A percentile compares a stretch with the other conserved stretches of the same genome.
Evolutionary conservation across 2,113 vertebrate genomes (phyloP).

Genomic region (Phylloscopus whistleri): DNA sequence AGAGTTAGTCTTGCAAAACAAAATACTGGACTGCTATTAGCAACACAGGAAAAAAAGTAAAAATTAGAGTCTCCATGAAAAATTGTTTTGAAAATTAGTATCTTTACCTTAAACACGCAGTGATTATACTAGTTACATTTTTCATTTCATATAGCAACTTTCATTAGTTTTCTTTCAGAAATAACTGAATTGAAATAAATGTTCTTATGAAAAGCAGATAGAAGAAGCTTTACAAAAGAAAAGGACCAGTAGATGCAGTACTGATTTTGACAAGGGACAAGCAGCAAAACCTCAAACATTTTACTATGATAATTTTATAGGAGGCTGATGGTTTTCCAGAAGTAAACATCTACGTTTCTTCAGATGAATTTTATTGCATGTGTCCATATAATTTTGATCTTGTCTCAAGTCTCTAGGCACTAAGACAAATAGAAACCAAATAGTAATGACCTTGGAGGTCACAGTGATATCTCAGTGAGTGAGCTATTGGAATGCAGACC

Average conservation of each 20-base stretch:
- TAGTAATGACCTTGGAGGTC: background rate
- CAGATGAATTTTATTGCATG: background rate
- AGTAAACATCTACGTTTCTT: background rate
- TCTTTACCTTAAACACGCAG: background rate
- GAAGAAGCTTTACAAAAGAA: background rate
- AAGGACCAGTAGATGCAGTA: background rate
- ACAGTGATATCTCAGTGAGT: background rate
- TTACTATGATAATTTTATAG: background rate
- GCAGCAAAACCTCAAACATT: background rate
- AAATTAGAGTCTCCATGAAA: background rate
- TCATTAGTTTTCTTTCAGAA: background rate
- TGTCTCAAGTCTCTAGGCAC: background rate
- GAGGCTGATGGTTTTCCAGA: background rate
- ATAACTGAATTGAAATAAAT: background rate
- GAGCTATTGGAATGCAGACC: background rate
- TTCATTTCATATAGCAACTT: background rate
- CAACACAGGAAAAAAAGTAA: background rate
- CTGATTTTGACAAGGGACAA: background rate
- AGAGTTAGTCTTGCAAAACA: background rate
- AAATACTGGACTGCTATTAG: background rate
- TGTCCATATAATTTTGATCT: background rate
- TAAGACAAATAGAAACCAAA: background rate
- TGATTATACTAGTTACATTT: background rate
- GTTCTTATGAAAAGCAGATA: background rate
- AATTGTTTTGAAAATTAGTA: background rate